A percentile compares a stretch with the other conserved stretches of the same genome.
phyloP scores from a whole-genome alignment of 1,140 invertebrate genomes.

The Sinonovacula constricta region DNA sequence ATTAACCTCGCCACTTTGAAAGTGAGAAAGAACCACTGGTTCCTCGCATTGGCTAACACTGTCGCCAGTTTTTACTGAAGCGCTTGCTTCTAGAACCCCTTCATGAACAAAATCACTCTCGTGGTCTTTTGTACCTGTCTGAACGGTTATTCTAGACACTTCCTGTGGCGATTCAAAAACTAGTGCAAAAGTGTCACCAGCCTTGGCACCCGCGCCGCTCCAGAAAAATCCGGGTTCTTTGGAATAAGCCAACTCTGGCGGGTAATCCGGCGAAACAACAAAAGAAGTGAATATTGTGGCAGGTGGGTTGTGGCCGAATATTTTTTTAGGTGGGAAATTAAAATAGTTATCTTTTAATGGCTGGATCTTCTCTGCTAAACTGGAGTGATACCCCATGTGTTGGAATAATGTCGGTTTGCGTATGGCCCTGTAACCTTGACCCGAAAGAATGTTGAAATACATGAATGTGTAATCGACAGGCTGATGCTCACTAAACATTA shows the following conservation, averaged over 20 bases:
- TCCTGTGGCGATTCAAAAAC: conserved; percentile 61
- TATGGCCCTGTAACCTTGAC: conserved; percentile 54
- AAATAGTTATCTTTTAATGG: conserved; percentile 87
- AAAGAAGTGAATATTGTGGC: conserved; percentile 60
- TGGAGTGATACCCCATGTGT: conserved; percentile 75
- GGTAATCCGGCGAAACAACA: conserved; percentile 50
- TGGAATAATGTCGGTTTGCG: conserved; percentile 75
- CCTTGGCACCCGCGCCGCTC: conserved; percentile 51
- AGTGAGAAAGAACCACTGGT: conserved; percentile 54
- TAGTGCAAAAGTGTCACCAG: conserved; percentile 54
- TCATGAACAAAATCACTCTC: conserved; percentile 55
- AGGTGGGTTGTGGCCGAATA: conserved; percentile 64
- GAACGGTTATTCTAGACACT: conserved; percentile 55
- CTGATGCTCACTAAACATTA: conserved; percentile 76
- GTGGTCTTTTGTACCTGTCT: conserved; percentile 59
- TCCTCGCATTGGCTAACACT: conserved; percentile 58
- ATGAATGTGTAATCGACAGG: conserved; percentile 75
- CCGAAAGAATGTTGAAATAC: conserved; percentile 72
- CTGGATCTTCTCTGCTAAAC: conserved; percentile 93
- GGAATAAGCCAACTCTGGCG: conserved; percentile 55
- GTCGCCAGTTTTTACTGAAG: conserved; percentile 35
- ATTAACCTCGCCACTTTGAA: conserved; percentile 51
- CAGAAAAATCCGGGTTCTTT: conserved; percentile 61
- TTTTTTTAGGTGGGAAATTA: conserved; percentile 56
- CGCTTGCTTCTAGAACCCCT: conserved; percentile 55